Evolutionary conservation across 2,113 vertebrate genomes (phyloP).

Genomic region (Phyllostomus hastatus): DNA sequence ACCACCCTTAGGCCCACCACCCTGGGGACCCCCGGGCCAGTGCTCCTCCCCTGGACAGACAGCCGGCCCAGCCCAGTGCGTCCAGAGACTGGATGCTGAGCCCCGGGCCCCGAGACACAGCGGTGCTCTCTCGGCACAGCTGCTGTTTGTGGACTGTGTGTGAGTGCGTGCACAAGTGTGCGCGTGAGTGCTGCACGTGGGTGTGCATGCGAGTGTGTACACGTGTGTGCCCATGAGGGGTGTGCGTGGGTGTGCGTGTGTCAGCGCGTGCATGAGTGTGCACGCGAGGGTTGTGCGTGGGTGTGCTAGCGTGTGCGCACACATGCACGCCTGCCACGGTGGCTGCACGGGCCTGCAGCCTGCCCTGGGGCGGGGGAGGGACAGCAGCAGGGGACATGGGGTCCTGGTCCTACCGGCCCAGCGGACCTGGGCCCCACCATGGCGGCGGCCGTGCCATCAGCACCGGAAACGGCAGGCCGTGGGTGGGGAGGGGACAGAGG

Average conservation of each 20-base stretch:
- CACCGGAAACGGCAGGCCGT: fast-evolving
- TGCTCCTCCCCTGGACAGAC: too few species aligned
- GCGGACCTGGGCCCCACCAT: neutral
- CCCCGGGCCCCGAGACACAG: fast-evolving
- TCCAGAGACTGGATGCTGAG: neutral
- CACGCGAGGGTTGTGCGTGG: too few species aligned
- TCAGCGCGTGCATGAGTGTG: neutral
- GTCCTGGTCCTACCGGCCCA: neutral
- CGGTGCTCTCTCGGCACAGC: neutral
- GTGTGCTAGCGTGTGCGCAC: too few species aligned
- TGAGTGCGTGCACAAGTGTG: neutral
- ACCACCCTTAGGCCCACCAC: too few species aligned
- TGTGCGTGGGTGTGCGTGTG: too few species aligned
- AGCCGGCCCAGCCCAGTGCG: fast-evolving
- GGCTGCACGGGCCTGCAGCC: neutral
- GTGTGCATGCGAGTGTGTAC: neutral
- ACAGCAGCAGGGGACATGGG: fast-evolving
- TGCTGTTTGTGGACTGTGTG: too few species aligned
- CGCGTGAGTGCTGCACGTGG: fast-evolving
- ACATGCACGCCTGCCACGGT: neutral
- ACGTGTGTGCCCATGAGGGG: too few species aligned
- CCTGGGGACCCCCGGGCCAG: neutral
- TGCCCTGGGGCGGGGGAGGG: neutral
- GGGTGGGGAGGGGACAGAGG: neutral
- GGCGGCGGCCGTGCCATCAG: fast-evolving